phyloP scores from a whole-genome alignment of 2,888 invertebrate species.

The Zygothrica quintamaculata region DNA sequence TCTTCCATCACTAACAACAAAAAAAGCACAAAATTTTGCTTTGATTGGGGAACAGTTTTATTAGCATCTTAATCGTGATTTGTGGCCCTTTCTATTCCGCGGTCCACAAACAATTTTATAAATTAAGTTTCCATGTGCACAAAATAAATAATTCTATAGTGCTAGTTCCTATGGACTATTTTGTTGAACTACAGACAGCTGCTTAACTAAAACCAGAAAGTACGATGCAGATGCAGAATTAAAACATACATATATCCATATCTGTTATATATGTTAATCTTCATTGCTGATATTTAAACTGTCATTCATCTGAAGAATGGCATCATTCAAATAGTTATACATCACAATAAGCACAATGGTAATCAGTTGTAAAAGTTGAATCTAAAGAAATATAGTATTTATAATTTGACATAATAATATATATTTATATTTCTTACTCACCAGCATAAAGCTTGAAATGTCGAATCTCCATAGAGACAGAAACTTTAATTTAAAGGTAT shows the following conservation, averaged over 20 bases:
- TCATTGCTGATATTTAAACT: conserved; percentile 47
- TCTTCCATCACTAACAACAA: conserved; percentile 49
- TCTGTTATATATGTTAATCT: conserved; percentile 6
- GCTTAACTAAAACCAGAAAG: too few relatives aligned
- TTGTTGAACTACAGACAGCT: too few relatives aligned
- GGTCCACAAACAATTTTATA: conserved; percentile 70
- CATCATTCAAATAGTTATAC: conserved; percentile 46
- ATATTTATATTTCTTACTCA: conserved; percentile 14
- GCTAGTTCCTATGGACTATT: too few relatives aligned
- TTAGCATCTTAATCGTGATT: conserved; percentile 81
- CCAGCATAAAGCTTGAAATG: conserved; percentile 37
- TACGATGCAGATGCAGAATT: too few relatives aligned
- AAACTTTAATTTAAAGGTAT: conserved; percentile 44
- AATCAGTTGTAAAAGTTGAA: conserved; percentile 38
- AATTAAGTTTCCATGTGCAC: conserved; percentile 67
- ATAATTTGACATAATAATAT: not conserved
- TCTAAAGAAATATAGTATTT: conserved; percentile 31
- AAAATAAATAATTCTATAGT: conserved; percentile 52
- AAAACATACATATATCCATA: too few relatives aligned
- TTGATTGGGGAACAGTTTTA: conserved; percentile 82
- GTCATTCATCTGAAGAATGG: conserved; percentile 54
- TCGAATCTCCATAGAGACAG: conserved; percentile 46
- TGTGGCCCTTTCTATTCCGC: conserved; percentile 54
- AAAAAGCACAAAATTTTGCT: conserved; percentile 61
- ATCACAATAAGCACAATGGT: conserved; percentile 50